Conservation (phyloP, 1,140 invertebrate species). For the Carposina sasakii region DNA sequence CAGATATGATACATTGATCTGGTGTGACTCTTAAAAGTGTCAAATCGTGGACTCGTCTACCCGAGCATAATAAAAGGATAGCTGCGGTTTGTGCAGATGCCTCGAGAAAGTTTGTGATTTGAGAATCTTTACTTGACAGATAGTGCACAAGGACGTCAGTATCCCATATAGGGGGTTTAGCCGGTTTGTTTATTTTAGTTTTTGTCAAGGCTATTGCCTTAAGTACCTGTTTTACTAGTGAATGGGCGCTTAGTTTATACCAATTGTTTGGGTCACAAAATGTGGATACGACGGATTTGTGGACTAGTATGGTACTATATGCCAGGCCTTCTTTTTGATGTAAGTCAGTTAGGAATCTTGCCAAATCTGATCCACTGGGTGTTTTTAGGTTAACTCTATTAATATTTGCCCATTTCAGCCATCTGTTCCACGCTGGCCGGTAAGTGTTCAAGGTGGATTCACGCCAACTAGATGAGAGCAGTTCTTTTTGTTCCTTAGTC, state of each 20-base stretch:
- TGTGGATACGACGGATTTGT: slow-evolving; percentile 6
- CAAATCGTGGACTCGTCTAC: slow-evolving; percentile 16
- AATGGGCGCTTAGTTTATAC: background rate
- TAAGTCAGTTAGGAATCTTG: background rate
- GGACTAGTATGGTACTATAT: slow-evolving; percentile 4
- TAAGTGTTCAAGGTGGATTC: slow-evolving; percentile 20
- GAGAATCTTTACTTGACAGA: background rate
- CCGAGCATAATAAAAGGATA: slow-evolving; percentile 16
- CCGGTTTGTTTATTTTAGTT: background rate
- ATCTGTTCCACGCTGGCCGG: slow-evolving; percentile 15
- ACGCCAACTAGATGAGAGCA: slow-evolving; percentile 11
- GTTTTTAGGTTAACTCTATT: background rate
- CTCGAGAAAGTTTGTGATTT: background rate
- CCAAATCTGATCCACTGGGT: background rate
- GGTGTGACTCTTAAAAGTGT: background rate
- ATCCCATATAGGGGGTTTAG: slow-evolving; percentile 1
- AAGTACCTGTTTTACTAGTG: background rate
- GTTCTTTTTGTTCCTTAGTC: background rate
- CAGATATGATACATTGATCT: background rate
- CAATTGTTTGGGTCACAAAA: background rate
- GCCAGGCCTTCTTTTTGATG: background rate
- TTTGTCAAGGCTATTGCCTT: slow-evolving; percentile 4
- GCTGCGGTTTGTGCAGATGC: slow-evolving; percentile 19
- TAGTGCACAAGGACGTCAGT: slow-evolving; percentile 5
- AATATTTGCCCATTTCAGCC: slow-evolving; percentile 17